Evolutionary conservation across 1,140 invertebrate species (phyloP).

Genomic region (Bathynomus jamesi): DNA sequence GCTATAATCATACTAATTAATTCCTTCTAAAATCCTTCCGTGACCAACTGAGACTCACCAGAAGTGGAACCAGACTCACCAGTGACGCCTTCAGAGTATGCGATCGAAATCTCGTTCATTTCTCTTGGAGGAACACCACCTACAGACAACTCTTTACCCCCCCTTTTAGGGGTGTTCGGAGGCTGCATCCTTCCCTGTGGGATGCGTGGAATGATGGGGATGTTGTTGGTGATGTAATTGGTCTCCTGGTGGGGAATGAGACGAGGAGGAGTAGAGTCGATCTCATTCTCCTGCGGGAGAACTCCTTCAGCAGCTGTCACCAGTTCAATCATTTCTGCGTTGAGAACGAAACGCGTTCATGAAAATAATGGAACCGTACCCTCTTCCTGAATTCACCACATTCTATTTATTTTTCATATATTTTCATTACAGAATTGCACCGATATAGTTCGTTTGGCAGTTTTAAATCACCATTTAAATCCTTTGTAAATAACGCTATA

Average conservation of each 20-base stretch:
- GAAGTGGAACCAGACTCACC: background rate
- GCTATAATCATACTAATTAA: too few species aligned
- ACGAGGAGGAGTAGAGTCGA: background rate
- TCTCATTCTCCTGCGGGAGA: background rate
- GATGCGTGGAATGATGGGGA: background rate
- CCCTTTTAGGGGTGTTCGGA: background rate
- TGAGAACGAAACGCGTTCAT: too few species aligned
- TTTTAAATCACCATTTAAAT: too few species aligned
- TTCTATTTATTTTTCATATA: too few species aligned
- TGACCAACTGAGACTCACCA: background rate
- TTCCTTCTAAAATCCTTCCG: too few species aligned
- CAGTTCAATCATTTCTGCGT: background rate
- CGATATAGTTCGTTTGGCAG: too few species aligned
- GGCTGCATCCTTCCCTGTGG: background rate
- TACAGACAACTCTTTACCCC: background rate
- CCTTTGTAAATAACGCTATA: too few species aligned
- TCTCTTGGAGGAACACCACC: background rate
- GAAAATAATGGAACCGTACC: too few species aligned
- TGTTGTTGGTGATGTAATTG: background rate
- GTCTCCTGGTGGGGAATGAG: background rate
- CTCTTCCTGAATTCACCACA: too few species aligned
- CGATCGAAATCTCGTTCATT: background rate
- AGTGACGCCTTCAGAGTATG: background rate
- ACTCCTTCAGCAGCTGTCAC: background rate
- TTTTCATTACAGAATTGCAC: too few species aligned